A percentile compares a stretch with the other conserved stretches of the same genome.
Evolutionary conservation across 2,888 invertebrate genomes (phyloP).

Genomic region (Dromius quadrimaculatus): DNA sequence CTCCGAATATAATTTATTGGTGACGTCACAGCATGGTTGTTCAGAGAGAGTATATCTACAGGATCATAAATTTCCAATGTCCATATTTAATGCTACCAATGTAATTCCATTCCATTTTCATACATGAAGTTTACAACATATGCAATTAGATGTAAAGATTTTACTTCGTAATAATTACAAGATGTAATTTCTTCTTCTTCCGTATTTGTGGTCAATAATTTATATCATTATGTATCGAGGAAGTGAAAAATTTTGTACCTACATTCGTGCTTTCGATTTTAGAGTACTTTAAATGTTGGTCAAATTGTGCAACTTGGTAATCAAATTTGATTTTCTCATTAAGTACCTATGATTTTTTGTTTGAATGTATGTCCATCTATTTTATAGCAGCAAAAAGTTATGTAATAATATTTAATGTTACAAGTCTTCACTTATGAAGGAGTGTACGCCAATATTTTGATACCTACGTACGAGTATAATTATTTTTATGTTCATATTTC

Average conservation of each 20-base stretch:
- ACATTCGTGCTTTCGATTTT: slow-evolving; percentile 20
- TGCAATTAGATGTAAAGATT: neutral
- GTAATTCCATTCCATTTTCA: slow-evolving; percentile 2
- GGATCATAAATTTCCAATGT: slow-evolving; percentile 16
- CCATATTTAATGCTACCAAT: neutral
- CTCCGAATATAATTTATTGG: no score
- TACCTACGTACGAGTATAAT: no score
- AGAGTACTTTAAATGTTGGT: neutral
- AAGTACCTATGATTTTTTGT: no score
- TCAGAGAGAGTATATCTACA: slow-evolving; percentile 9
- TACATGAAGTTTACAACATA: neutral
- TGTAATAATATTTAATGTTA: no score
- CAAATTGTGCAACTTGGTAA: neutral
- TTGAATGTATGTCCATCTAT: no score
- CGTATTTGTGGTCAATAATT: slow-evolving; percentile 31
- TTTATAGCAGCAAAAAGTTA: no score
- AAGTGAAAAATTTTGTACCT: slow-evolving; percentile 23
- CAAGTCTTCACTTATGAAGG: no score
- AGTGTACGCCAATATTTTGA: no score
- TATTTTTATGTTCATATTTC: no score
- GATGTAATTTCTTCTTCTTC: slow-evolving; percentile 8
- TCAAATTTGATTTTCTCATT: neutral
- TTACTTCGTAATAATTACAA: slow-evolving; percentile 12
- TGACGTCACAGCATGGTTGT: neutral
- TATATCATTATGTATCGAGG: slow-evolving; percentile 29